These are phyloP conservation scores for Rhinoraja longicauda DNA, from an alignment of 2,797 vertebrate species.

Conservation along the genomic window DNA sequence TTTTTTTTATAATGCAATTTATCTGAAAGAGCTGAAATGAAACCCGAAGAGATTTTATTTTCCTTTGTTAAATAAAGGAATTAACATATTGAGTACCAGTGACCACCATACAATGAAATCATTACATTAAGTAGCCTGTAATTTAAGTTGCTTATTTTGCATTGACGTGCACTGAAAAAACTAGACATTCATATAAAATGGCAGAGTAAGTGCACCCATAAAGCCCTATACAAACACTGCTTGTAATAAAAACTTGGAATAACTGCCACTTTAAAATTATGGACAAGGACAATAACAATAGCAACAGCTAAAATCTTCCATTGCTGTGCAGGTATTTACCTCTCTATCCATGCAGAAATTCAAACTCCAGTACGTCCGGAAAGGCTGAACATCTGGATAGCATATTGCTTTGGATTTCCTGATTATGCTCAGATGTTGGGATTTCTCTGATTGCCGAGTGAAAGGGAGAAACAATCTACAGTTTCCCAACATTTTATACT, in stretches of 20 bases:
- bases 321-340: too few relatives aligned
- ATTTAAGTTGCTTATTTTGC: slow-evolving; percentile 1
- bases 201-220: not conserved
- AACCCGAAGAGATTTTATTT: not conserved
- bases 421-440: too few relatives aligned
- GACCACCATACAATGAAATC: not conserved
- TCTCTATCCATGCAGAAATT: too few relatives aligned
- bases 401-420: too few relatives aligned
- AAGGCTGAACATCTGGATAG: too few relatives aligned
- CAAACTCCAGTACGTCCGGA: too few relatives aligned
- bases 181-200: not conserved
- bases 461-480: too few relatives aligned
- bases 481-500: too few relatives aligned
- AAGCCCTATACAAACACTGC: not conserved
- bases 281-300: not conserved
- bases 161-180: slow-evolving; percentile 10
- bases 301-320: too few relatives aligned
- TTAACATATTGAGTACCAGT: not conserved
- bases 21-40: not conserved
- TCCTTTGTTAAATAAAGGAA: not conserved
- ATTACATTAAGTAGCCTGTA: not conserved
- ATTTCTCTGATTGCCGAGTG: too few relatives aligned
- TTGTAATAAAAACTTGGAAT: not conserved
- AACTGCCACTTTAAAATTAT: not conserved
- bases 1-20: not conserved